phyloP scores from a whole-genome alignment of 2,888 invertebrate genomes.

The Clivina fossor region DNA sequence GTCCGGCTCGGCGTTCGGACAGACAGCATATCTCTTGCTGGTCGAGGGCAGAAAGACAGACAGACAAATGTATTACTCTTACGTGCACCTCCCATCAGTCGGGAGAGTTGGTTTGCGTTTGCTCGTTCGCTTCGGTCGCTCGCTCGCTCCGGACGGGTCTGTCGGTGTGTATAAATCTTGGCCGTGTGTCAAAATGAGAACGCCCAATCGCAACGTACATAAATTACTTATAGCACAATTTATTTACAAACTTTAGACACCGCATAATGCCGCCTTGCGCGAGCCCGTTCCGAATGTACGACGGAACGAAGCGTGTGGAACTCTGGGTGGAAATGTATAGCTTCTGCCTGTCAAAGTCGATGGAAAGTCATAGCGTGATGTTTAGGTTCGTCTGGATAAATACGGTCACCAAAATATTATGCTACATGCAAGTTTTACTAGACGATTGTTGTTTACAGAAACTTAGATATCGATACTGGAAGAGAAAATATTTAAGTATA shows the following conservation, averaged over 20 bases:
- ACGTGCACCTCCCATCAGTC: slow-evolving; percentile 54
- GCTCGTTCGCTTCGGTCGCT: too few species aligned
- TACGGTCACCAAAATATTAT: too few species aligned
- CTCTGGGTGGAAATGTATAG: too few species aligned
- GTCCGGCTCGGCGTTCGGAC: slow-evolving; percentile 18
- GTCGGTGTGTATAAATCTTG: slow-evolving; percentile 54
- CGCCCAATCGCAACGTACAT: slow-evolving; percentile 55
- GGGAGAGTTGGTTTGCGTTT: too few species aligned
- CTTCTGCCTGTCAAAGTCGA: too few species aligned
- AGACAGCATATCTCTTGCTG: background rate
- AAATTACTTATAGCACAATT: slow-evolving; percentile 55
- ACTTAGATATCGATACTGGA: too few species aligned
- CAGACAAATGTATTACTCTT: slow-evolving; percentile 39
- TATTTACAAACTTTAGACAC: slow-evolving; percentile 43
- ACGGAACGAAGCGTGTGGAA: background rate
- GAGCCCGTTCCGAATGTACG: background rate
- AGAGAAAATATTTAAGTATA: too few species aligned
- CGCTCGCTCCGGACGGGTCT: slow-evolving; percentile 54
- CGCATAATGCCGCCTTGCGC: slow-evolving; percentile 24
- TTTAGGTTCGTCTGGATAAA: too few species aligned
- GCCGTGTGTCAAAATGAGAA: slow-evolving; percentile 53
- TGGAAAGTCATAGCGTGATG: too few species aligned
- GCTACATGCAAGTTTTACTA: too few species aligned
- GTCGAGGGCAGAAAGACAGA: background rate
- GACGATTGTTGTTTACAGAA: too few species aligned